Conservation (phyloP, 2,113 vertebrate species). For the Phainopepla nitens region DNA sequence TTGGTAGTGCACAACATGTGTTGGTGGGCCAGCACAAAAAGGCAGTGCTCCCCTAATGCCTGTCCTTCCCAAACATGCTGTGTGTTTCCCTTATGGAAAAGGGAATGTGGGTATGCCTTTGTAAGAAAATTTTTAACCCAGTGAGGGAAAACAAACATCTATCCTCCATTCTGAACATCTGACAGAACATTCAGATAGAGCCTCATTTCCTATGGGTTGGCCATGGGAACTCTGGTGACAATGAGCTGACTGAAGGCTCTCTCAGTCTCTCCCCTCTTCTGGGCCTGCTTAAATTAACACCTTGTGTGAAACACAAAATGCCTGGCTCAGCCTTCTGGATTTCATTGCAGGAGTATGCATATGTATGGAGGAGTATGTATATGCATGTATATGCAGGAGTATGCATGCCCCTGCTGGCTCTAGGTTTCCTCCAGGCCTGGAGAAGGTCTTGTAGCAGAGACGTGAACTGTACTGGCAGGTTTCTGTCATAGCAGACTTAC, state of each 20-base stretch:
- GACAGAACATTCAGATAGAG: background rate
- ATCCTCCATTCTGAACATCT: background rate
- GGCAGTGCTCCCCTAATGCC: background rate
- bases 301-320: accelerated
- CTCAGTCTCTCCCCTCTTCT: background rate
- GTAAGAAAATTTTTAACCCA: background rate
- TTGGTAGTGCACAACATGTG: background rate
- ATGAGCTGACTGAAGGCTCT: background rate
- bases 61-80: background rate
- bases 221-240: background rate
- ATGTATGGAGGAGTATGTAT: no score
- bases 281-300: background rate
- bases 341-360: background rate
- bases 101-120: background rate
- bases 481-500: background rate
- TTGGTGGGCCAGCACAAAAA: background rate
- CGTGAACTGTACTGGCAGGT: background rate
- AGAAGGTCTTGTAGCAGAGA: background rate
- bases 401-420: no score
- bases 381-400: no score
- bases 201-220: background rate
- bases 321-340: background rate
- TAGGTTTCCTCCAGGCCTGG: background rate
- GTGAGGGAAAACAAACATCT: background rate
- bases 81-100: background rate